Percentiles rank a stretch among this genome's conserved stretches.
These are phyloP conservation scores for Drosophila quadrilineata DNA, from an alignment of 1,140 invertebrate genomes.

Conservation along the genomic window DNA sequence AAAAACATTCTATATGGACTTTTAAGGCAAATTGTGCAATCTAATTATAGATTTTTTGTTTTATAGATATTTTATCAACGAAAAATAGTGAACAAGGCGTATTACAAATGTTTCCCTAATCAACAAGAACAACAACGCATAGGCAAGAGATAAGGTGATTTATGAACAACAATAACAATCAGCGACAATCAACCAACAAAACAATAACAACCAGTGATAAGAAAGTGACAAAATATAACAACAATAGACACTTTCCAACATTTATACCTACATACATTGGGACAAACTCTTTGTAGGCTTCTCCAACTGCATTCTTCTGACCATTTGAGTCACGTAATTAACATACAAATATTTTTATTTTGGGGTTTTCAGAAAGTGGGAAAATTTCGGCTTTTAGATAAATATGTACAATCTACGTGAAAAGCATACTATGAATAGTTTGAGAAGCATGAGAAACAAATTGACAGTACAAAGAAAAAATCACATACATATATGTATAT, in stretches of 20 bases:
- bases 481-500: neutral
- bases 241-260: conserved; percentile 41
- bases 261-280: neutral
- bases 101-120: conserved; percentile 56
- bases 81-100: conserved; percentile 29
- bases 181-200: conserved; percentile 2
- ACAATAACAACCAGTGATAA: conserved; percentile 40
- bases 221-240: neutral
- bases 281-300: neutral
- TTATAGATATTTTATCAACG: conserved; percentile 67
- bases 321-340: conserved; percentile 61
- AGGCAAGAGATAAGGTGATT: conserved; percentile 23
- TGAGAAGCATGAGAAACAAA: neutral
- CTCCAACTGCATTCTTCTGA: neutral
- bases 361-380: conserved; percentile 10
- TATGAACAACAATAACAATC: conserved; percentile 18
- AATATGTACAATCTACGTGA: conserved; percentile 45
- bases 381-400: too few relatives aligned
- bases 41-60: conserved; percentile 72
- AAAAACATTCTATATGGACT: too few relatives aligned
- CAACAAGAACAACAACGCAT: neutral
- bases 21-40: conserved; percentile 33
- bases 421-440: neutral
- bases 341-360: conserved; percentile 25
- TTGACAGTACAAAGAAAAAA: neutral